These are phyloP conservation scores for Dolichopus griseipennis DNA, from an alignment of 2,888 invertebrate genomes.

Conservation along the genomic window DNA sequence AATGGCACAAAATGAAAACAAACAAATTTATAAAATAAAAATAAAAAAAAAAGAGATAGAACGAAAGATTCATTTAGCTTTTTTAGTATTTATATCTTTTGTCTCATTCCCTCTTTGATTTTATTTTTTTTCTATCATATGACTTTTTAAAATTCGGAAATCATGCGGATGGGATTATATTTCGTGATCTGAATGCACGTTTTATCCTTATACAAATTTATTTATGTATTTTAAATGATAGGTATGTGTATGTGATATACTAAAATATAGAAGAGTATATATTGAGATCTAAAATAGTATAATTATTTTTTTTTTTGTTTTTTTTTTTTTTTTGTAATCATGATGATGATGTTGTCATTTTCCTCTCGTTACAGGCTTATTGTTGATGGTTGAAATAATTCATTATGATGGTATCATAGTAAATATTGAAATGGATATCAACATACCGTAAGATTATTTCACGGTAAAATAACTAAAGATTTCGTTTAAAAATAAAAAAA, in stretches of 20 bases:
- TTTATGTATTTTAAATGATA: neutral
- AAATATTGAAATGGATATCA: neutral
- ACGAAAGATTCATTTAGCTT: neutral
- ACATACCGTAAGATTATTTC: neutral
- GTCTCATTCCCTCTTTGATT: neutral
- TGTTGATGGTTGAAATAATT: neutral
- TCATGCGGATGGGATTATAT: neutral
- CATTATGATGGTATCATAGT: neutral
- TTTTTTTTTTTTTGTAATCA: neutral
- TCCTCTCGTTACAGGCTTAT: conserved; percentile 4
- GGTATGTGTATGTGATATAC: too few species aligned
- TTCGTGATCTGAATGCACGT: neutral
- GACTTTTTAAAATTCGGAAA: neutral
- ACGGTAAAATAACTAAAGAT: neutral
- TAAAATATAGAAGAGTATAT: neutral
- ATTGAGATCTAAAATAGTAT: neutral
- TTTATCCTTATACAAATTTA: neutral
- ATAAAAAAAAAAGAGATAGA: neutral
- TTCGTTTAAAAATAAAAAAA: too few species aligned
- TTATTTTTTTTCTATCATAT: neutral
- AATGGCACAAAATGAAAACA: neutral
- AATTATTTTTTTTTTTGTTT: neutral
- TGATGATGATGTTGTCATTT: neutral
- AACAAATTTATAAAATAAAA: neutral
- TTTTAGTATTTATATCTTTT: neutral